A percentile compares a stretch with the other conserved stretches of the same genome.
These are phyloP conservation scores for Macquaria ambigua DNA, from an alignment of 2,113 vertebrate genomes.

Conservation along the genomic window DNA sequence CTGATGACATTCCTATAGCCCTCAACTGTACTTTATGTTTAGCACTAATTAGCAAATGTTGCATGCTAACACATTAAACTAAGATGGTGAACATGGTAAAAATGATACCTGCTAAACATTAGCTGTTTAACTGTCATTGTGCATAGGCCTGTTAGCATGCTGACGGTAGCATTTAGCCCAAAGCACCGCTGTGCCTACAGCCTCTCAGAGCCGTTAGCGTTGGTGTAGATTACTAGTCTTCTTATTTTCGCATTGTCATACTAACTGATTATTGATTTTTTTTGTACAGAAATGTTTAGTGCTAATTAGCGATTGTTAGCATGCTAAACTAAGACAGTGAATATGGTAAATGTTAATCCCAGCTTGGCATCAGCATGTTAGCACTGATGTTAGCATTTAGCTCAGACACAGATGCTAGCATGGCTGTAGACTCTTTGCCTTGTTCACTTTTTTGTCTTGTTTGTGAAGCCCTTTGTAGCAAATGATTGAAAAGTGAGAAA, in stretches of 20 bases:
- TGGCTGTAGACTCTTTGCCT: no score
- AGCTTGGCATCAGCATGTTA: neutral
- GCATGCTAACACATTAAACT: neutral
- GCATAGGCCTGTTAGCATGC: neutral
- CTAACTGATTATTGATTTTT: no score
- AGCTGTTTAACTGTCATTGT: neutral
- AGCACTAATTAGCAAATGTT: neutral
- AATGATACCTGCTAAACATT: neutral
- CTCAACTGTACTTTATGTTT: neutral
- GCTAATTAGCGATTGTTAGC: neutral
- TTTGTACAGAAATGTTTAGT: neutral
- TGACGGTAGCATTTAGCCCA: neutral
- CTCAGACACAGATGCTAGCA: neutral
- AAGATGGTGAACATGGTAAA: neutral
- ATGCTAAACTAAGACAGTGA: neutral
- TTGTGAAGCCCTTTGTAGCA: neutral
- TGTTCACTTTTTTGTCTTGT: neutral
- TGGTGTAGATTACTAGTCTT: neutral
- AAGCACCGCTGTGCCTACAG: no score
- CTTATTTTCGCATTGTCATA: no score
- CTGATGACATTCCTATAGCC: no score
- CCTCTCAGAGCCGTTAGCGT: neutral
- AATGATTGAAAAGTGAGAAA: neutral
- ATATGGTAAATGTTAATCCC: neutral
- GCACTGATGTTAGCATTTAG: neutral